These are phyloP conservation scores for Dissostichus mawsoni DNA, from an alignment of 2,113 vertebrate species.

Conservation along the genomic window DNA sequence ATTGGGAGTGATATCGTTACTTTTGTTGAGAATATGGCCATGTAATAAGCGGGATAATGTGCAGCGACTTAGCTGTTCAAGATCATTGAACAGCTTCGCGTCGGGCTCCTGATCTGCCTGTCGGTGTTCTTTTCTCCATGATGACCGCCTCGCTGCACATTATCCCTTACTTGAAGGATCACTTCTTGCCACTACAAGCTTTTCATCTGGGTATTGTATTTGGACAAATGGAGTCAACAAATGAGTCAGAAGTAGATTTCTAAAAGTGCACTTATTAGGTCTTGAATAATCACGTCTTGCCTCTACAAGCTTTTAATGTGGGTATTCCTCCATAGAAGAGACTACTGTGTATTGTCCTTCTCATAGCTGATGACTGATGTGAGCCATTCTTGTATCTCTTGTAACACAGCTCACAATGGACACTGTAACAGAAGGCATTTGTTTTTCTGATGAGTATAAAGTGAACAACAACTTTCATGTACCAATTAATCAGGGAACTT, in stretches of 20 bases:
- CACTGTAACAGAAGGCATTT: background rate
- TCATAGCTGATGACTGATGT: background rate
- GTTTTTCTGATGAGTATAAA: background rate
- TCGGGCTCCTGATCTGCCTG: too few species aligned
- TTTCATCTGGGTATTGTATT: too few species aligned
- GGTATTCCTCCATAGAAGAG: background rate
- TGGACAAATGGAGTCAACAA: background rate
- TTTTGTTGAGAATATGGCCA: too few species aligned
- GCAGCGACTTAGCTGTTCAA: too few species aligned
- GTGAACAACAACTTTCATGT: conserved; percentile 11
- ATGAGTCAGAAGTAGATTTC: background rate
- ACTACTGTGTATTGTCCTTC: background rate
- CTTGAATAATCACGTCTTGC: background rate
- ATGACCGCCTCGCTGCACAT: too few species aligned
- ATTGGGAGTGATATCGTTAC: too few species aligned
- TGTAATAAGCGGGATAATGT: too few species aligned
- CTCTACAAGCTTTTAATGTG: background rate
- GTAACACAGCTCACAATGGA: conserved; percentile 8
- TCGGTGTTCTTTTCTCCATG: too few species aligned
- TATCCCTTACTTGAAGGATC: too few species aligned
- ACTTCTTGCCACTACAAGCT: too few species aligned
- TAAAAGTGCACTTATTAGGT: background rate
- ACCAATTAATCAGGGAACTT: background rate
- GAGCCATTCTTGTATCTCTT: conserved; percentile 4
- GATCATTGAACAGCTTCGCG: too few species aligned